Base-by-base conservation (phyloP, 2,797 vertebrate species). In the Enteromius unitaeniatus region DNA sequence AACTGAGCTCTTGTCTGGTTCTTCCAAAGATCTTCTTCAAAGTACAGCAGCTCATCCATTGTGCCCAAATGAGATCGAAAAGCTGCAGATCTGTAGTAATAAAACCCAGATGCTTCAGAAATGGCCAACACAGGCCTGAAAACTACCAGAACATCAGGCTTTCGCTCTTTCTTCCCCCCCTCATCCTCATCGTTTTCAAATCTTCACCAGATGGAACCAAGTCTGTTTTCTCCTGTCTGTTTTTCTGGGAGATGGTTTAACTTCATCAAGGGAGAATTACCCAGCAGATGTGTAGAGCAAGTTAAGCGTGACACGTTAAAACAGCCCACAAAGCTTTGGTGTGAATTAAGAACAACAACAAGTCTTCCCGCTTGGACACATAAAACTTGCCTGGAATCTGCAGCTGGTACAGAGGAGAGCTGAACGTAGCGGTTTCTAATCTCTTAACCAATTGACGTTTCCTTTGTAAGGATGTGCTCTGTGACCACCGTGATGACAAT, bases 121-220 rank as follows among this genome's bases (percentile, higher is more conserved):
- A 91, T 81, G 78, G 34, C 78, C 75, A 86, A 75, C 23, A 87
- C 69, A 75, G 86, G 70, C 89, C 81, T 84, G 82, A 87, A 87
- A 84, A 81, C 87, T 89, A 88, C 85, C 88, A 86, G 89, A 58
- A 86, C 70, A 85, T 87, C 81, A 87, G 88, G 88, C 85, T 91
- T 91, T 84, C 31, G 15, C 74, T 81, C 26, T 91, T 90, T 89
- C 91, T 86, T 1, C 65, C 15, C 2, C 53, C 65, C 65, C 70
- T 53, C 40, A 51, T 84, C 91, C 90, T 92, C 88, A 91, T 88
- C 90, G 3, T 60, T 74, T 77, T 77, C 51, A 86, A 88, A 87
- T 81, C 78, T 82, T 72, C 88, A 93, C 93, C 95, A 95, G 92
- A 93, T 94, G 93, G 91, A 92, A 91, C 88, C 91, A 89, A 92